Percentiles rank a stretch among this genome's conserved stretches.
These are phyloP conservation scores for Ormyrus labotus DNA, from an alignment of 2,888 invertebrate species.

Conservation along the genomic window DNA sequence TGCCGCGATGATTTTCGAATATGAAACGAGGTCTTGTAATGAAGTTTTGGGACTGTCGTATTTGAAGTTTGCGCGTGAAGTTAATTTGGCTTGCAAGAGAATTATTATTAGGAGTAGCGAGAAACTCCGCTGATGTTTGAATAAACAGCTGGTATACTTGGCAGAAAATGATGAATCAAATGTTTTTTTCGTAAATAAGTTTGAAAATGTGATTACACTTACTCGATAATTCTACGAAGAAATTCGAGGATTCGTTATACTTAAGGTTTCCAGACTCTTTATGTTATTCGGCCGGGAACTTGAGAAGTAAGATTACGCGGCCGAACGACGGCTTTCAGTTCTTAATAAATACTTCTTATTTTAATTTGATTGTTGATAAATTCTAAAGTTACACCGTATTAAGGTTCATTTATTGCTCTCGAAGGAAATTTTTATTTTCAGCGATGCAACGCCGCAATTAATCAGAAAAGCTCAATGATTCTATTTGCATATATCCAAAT, in stretches of 20 bases:
- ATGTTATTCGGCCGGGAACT: slow-evolving; percentile 3
- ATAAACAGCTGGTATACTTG: too few relatives aligned
- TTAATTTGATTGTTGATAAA: slow-evolving; percentile 19
- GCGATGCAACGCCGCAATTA: not conserved
- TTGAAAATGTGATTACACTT: not conserved
- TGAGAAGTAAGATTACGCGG: slow-evolving; percentile 3
- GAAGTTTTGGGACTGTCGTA: not conserved
- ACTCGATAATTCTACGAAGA: not conserved
- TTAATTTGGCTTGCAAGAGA: too few relatives aligned
- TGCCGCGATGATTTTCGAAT: not conserved
- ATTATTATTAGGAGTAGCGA: too few relatives aligned
- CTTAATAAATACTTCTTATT: slow-evolving; percentile 8
- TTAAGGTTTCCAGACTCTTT: not conserved
- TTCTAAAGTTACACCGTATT: slow-evolving; percentile 13
- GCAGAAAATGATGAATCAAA: too few relatives aligned
- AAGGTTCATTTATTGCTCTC: slow-evolving; percentile 17
- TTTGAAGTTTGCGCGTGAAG: too few relatives aligned
- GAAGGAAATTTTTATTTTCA: too few relatives aligned
- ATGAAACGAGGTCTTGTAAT: slow-evolving; percentile 3
- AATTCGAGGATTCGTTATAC: slow-evolving; percentile 3
- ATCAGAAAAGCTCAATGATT: not conserved
- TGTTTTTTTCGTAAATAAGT: too few relatives aligned
- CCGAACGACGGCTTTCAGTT: not conserved
- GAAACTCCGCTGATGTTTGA: too few relatives aligned
- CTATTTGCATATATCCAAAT: too few relatives aligned